Base-by-base conservation (phyloP, 2,797 vertebrate genomes). In the Podarcis siculus region DNA sequence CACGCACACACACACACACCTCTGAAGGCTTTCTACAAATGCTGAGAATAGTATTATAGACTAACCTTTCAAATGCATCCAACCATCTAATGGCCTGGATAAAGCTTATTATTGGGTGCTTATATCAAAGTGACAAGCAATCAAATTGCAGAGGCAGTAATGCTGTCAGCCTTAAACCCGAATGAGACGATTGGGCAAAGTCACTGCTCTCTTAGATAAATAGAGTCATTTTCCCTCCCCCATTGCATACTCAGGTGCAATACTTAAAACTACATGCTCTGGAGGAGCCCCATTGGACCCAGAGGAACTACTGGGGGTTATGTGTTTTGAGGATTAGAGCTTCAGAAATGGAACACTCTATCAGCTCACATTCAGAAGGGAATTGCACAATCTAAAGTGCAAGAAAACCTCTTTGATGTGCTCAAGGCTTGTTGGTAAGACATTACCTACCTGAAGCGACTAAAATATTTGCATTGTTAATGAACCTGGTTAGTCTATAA, bases 401-500 rank as follows among this genome's bases (percentile, higher is more conserved):
- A 27, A 75, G 79, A 61, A 82, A 66, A 84, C 55, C 72, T 77
- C 88, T 89, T 89, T 89, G 88, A 89, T 86, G 83, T 89, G 61
- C 78, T 76, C 81, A 85, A 67, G 71, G 32, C 42, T 58, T 81
- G 83, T 86, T 32, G 83, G 78, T 58, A 82, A 87, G 86, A 87
- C 71, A 82, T 76, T 76, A 66, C 79, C 55, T 45, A 87, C 79
- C 86, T 87, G 86, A 82, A 87, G 79, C 19, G 30, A 87, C 86
- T 82, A 75, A 87, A 87, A 82, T 87, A 82, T 87, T 87, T 87
- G 86, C 86, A 87, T 87, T 87, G 86, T 87, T 87, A 89, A 89
- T 82, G 78, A 89, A 82, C 71, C 61, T 86, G 88, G 71, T 81
- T 82, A 89, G 83, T 76, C 71, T 77, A 58, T 76, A 58, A 82